Evolutionary conservation across 2,888 invertebrate genomes (phyloP), one percentile per base, ranked within the genome.

Genomic region (Apomyelois bistriatella): DNA sequence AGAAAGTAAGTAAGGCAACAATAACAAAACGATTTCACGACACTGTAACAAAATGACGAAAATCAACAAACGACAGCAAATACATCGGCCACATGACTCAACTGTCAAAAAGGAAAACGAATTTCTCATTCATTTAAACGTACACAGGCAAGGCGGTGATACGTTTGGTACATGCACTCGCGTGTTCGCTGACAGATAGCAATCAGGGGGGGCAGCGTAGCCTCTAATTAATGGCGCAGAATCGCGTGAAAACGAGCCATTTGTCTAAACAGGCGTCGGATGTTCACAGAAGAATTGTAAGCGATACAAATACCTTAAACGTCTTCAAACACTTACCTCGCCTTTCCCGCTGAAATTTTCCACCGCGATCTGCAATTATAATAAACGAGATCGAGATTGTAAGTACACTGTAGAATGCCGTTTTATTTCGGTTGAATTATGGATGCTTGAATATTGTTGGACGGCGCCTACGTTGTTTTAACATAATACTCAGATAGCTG

Each of bases 281-380:
- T 85, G 82, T 79, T 78, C 84, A 79, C 83, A 82, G 85, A 82
- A 82, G 82, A 83, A 85, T 82, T 80, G 85, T 82, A 82, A 82
- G 85, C 84, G 84, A 85, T 85, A 83, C 84, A 82, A 85, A 85
- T 85, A 76, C 79, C 78, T 79, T 81, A 81, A 83, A 84, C 79
- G 79, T 83, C 83, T 82, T 81, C 79, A 79, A 81, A 85, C 82
- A 83, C 82, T 83, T 79, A 76, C 73, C 71, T 67, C 59, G 64
- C 70, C 68, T 65, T 71, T 70, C 62, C 70, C 63, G 67, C 65
- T 77, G 68, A 77, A 76, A 72, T 70, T 74, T 40, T 72, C 70
- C 67, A 72, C 66, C 64, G 60, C 80, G 61, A 79, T 79, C 78
- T 82, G 71, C 80, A 81, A 81, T 83, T 80, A 79, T 82, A 79